Percentiles rank a stretch among this genome's conserved stretches.
phyloP scores from a whole-genome alignment of 2,797 vertebrate species.

The Eremophila alpestris region DNA sequence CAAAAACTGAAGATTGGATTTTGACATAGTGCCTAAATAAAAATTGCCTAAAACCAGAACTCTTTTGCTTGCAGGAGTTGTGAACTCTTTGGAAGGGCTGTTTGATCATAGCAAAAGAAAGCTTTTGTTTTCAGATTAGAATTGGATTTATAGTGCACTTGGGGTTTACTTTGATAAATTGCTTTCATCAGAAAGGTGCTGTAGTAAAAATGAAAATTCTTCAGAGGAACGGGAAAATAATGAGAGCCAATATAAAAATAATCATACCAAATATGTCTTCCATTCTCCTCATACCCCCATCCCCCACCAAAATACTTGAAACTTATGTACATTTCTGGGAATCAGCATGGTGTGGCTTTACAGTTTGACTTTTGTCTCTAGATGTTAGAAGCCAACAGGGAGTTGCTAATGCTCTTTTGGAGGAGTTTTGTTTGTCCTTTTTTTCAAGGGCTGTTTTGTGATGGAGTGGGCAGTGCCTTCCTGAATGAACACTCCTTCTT shows the following conservation, averaged over 20 bases:
- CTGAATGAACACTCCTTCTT: background rate
- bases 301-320: background rate
- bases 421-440: background rate
- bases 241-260: background rate
- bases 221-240: background rate
- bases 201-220: background rate
- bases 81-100: background rate
- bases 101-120: background rate
- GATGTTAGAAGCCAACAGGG: background rate
- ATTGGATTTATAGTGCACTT: background rate
- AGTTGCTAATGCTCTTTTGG: background rate
- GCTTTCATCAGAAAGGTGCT: background rate
- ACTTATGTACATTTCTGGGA: background rate
- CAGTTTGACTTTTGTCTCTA: background rate
- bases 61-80: background rate
- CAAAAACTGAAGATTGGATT: background rate
- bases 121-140: background rate
- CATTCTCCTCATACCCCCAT: background rate
- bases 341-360: background rate
- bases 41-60: background rate
- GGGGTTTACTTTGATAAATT: background rate
- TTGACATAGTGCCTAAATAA: background rate
- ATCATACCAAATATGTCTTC: background rate
- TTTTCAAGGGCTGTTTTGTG: background rate
- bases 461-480: background rate